Percentiles rank a stretch among this genome's conserved stretches.
These are phyloP conservation scores for Nannoperca obscura DNA, from an alignment of 2,797 vertebrate species.

Conservation along the genomic window DNA sequence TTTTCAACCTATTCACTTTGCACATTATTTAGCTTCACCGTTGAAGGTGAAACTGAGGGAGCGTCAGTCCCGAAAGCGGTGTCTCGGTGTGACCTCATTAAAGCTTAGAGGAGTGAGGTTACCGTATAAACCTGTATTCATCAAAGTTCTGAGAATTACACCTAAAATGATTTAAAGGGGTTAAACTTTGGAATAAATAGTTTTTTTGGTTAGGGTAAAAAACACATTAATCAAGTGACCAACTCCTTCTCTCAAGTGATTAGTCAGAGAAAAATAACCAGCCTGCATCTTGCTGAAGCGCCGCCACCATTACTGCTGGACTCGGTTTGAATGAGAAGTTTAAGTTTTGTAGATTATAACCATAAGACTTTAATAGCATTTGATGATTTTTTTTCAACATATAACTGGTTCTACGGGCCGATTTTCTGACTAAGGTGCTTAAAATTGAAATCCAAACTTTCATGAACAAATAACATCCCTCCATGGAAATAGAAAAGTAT, in stretches of 20 bases:
- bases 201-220: neutral
- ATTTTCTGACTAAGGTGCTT: neutral
- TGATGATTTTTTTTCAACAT: neutral
- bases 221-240: neutral
- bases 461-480: neutral
- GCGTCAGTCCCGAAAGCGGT: neutral
- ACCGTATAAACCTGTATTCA: neutral
- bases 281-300: too few species aligned
- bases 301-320: neutral
- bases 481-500: neutral
- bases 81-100: conserved; percentile 10
- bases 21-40: conserved; percentile 7
- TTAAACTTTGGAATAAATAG: neutral
- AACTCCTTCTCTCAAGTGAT: neutral
- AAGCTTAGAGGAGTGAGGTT: neutral
- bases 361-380: neutral
- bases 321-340: neutral
- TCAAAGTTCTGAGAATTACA: neutral
- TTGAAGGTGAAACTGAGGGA: conserved; percentile 11
- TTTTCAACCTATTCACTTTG: neutral
- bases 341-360: neutral
- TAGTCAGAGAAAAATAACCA: neutral
- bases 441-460: neutral
- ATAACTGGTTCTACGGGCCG: neutral
- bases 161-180: neutral